Base-by-base conservation (phyloP, 2,888 invertebrate species). In the Sclerodermus sp. region DNA sequence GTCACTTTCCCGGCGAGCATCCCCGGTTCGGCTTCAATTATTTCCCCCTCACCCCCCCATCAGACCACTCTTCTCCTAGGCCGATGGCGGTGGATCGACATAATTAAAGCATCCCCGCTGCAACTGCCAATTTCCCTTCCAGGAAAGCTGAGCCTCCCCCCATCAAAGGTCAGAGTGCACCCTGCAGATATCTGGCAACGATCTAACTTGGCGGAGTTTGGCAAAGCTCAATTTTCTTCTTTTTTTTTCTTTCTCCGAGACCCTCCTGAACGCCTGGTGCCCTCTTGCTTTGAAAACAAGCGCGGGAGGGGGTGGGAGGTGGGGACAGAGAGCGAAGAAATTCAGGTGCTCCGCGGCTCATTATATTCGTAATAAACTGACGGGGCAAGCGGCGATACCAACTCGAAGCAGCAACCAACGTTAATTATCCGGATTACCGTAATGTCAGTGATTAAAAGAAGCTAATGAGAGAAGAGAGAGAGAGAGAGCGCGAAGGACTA, bases 371-470 rank as follows among this genome's bases (percentile, higher is more conserved):
- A 61, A 58, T 65, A 58, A 63, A 57, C 57, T 52, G 23, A 23
- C 57, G 44, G 56, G 49, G 51, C 53, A 53, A 51, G 53, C 54
- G 50, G 50, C 51, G 48, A 29, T 30, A 39, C 41, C 32, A 51
- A 34, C 51, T 51, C 49, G 57, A 14, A 53, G 59, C 51, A 50
- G 55, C 54, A 55, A 55, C 64, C n/a, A n/a, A n/a, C n/a, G n/a
- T n/a, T n/a, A 75, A 74, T 74, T 73, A 74, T 68, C 62, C 66
- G 62, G 64, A 67, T 71, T 67, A 70, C 60, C 49, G 61, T 74
- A 73, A 75, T 73, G 66, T 56, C 65, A 62, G 73, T 72, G 69
- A 75, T 75, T 73, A 75, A 74, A 69, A 68, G 68, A 69, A 66
- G 55, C 65, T 75, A 74, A 75, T 74, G 71, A 74, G 71, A 64